phyloP scores from a whole-genome alignment of 2,797 vertebrate genomes.

The Intellagama lesueurii region DNA sequence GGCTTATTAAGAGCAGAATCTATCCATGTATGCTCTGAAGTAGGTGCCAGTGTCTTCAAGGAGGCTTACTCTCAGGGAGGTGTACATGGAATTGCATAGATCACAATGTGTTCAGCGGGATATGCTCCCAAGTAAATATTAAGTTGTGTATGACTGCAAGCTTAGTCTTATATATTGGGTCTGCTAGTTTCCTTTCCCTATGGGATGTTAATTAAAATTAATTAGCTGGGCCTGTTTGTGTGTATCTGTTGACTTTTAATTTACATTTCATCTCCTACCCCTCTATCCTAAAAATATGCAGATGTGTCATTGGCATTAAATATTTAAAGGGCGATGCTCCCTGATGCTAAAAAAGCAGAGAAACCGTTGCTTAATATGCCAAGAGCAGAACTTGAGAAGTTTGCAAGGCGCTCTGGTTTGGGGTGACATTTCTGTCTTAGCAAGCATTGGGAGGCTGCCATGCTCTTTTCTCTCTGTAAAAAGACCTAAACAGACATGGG shows the following conservation, averaged over 20 bases:
- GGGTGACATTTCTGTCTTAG: background rate
- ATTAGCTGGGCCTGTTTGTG: background rate
- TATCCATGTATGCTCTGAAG: background rate
- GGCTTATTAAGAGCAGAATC: background rate
- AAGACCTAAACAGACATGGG: no score
- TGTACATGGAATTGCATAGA: background rate
- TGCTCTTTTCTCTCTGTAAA: no score
- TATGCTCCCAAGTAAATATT: no score
- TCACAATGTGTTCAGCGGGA: background rate
- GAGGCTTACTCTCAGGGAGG: background rate
- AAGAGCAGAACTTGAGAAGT: background rate
- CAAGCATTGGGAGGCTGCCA: background rate
- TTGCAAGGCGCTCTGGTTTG: background rate
- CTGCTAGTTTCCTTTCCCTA: background rate
- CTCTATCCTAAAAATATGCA: background rate
- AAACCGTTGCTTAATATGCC: background rate
- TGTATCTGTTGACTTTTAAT: slow-evolving; percentile 12
- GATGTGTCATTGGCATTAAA: background rate
- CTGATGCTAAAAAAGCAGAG: background rate
- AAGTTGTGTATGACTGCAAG: background rate
- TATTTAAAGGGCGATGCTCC: background rate
- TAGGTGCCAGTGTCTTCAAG: no score
- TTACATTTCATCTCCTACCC: slow-evolving; percentile 4
- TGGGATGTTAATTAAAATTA: slow-evolving; percentile 5
- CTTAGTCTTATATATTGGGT: background rate